phyloP scores from a whole-genome alignment of 2,797 vertebrate genomes.

The Mergus octosetaceus region DNA sequence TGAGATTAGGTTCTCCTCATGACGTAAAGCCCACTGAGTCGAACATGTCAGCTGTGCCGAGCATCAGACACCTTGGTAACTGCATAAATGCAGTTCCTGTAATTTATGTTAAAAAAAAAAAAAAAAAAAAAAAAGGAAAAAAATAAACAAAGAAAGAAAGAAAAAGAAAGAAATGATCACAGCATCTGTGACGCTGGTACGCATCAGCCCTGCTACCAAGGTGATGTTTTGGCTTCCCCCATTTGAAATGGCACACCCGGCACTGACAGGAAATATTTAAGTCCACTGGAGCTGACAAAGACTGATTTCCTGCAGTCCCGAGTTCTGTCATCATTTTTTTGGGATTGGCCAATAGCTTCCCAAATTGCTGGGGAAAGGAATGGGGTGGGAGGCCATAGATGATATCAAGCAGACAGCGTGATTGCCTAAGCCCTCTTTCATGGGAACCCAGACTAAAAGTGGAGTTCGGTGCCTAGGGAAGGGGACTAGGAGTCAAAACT shows the following conservation, averaged over 20 bases:
- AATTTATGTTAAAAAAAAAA: background rate
- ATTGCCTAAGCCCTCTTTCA: background rate
- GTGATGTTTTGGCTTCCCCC: background rate
- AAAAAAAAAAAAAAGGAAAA: no score
- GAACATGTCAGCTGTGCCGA: background rate
- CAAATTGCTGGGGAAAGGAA: background rate
- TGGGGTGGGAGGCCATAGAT: background rate
- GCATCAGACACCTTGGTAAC: background rate
- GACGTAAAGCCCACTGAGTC: background rate
- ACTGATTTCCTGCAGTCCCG: background rate
- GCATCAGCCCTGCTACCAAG: no score
- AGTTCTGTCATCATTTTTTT: background rate
- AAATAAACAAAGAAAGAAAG: no score
- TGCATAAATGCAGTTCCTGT: background rate
- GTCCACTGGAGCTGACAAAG: background rate
- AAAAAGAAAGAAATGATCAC: background rate
- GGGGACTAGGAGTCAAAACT: background rate
- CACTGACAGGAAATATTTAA: background rate
- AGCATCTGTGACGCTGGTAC: fast-evolving
- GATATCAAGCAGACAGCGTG: background rate
- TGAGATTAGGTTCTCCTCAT: background rate
- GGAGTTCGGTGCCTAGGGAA: background rate
- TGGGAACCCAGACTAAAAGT: background rate
- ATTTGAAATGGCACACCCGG: background rate
- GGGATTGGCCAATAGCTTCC: background rate